Evolutionary conservation across 2,113 vertebrate genomes (phyloP).

Genomic region (Macheiramphus alcinus): DNA sequence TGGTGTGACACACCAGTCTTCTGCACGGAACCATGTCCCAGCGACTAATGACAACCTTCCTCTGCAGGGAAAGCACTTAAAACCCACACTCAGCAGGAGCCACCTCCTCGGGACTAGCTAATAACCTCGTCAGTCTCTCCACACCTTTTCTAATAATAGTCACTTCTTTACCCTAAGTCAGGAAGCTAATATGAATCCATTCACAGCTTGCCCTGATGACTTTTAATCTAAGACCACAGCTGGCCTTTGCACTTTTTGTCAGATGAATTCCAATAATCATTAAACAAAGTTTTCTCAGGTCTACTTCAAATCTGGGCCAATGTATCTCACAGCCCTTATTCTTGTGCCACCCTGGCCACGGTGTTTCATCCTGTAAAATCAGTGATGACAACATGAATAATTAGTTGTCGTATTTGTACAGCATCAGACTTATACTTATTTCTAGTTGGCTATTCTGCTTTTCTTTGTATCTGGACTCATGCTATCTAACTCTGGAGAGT

Average conservation of each 20-base stretch:
- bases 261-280: not conserved
- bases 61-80: not conserved
- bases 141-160: not conserved
- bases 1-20: not conserved
- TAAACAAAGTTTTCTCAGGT: not conserved
- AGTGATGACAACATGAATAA: not conserved
- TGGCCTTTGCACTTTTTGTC: not conserved
- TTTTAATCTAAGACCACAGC: not conserved
- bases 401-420: not conserved
- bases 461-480: not conserved
- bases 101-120: not conserved
- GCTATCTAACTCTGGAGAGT: not conserved
- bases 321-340: not conserved
- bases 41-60: not conserved
- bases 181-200: not conserved
- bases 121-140: not conserved
- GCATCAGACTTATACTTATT: not conserved
- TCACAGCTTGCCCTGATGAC: not conserved
- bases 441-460: slow-evolving; percentile 2
- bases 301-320: not conserved
- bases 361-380: not conserved
- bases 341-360: not conserved
- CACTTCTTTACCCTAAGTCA: not conserved
- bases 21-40: not conserved
- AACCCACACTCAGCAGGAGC: not conserved